A percentile compares a stretch with the other conserved stretches of the same genome.
Conservation (phyloP, 2,888 invertebrate genomes). For the Hirudinaria manillensis region DNA sequence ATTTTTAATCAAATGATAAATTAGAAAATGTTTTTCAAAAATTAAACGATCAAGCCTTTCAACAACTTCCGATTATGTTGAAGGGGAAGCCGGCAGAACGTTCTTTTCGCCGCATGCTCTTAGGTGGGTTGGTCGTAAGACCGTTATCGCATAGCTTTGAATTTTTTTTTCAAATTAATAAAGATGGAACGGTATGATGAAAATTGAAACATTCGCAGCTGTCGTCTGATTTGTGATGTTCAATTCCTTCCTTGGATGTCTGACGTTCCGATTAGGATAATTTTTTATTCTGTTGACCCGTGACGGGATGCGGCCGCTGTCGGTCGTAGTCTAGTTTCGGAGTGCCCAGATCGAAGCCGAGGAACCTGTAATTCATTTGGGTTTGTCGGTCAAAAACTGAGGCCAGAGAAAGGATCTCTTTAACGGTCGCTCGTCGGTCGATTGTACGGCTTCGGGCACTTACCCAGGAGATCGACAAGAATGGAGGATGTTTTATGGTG, state of each 20-base stretch:
- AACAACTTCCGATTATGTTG: no score
- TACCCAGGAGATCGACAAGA: slow-evolving; percentile 16
- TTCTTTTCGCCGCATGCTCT: no score
- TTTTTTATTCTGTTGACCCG: no score
- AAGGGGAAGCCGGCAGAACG: no score
- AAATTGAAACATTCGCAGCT: slow-evolving; percentile 27
- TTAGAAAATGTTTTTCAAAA: no score
- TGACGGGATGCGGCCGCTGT: no score
- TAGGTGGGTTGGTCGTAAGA: no score
- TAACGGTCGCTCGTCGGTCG: slow-evolving; percentile 19
- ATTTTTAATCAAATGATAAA: no score
- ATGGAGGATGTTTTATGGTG: not conserved
- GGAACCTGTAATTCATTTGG: not conserved
- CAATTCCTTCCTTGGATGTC: slow-evolving; percentile 26
- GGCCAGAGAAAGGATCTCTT: not conserved
- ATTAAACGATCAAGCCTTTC: no score
- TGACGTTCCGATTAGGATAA: not conserved
- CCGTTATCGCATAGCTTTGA: no score
- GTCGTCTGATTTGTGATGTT: slow-evolving; percentile 19
- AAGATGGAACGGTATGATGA: not conserved
- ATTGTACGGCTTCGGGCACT: not conserved
- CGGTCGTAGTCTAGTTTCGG: no score
- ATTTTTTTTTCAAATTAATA: no score
- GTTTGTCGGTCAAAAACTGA: slow-evolving; percentile 16
- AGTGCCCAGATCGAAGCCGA: slow-evolving; percentile 14